Evolutionary conservation across 2,113 vertebrate species (phyloP).

Genomic region (Cyanoramphus novaezelandiae): DNA sequence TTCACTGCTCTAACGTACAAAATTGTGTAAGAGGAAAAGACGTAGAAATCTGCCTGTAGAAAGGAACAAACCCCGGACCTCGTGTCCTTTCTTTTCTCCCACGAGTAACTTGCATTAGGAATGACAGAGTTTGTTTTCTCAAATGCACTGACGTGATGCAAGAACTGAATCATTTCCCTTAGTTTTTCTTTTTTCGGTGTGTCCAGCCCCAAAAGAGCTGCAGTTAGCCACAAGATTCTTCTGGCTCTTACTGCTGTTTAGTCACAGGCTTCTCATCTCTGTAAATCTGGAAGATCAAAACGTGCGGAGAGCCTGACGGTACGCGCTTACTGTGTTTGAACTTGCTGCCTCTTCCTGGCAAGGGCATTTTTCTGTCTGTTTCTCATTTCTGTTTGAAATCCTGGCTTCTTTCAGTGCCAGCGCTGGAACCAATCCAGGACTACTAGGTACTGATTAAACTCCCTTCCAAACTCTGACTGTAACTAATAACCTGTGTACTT

Average conservation of each 20-base stretch:
- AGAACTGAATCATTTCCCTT: constrained; percentile 6
- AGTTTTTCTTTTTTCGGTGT: not conserved
- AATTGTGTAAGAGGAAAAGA: not conserved
- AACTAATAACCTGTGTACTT: not conserved
- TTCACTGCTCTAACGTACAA: not conserved
- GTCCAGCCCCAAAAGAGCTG: not conserved
- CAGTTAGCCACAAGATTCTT: not conserved
- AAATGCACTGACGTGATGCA: not conserved
- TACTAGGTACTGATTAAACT: not conserved
- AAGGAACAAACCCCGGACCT: not conserved
- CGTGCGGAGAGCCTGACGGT: not conserved
- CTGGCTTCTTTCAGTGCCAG: not conserved
- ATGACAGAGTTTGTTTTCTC: not conserved
- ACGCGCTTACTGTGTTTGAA: not conserved
- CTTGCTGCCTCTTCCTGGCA: not conserved
- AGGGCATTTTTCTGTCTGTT: not conserved
- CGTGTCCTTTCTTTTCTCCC: not conserved
- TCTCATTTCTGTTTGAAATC: not conserved
- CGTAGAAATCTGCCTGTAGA: not conserved
- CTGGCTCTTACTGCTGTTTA: not conserved
- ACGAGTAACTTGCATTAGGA: not conserved
- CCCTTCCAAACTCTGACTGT: not conserved
- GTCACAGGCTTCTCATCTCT: not conserved
- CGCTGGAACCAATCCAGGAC: not conserved
- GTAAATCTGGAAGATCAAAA: not conserved